Evolutionary conservation across 2,888 invertebrate species (phyloP).

Genomic region (Scrobipalpa costella): DNA sequence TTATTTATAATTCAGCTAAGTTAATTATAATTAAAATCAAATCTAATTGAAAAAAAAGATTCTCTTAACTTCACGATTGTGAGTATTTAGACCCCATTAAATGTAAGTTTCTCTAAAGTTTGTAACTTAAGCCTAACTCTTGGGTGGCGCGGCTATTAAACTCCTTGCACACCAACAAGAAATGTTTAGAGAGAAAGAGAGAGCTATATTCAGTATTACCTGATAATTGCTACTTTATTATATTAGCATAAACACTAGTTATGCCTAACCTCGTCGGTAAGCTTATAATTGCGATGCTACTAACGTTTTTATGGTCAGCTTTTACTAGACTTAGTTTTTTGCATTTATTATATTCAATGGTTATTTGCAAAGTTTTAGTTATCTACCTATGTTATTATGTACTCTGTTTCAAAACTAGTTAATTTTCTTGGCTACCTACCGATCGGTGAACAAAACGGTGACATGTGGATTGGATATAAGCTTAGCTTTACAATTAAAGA

Average conservation of each 20-base stretch:
- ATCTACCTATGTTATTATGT: too few relatives aligned
- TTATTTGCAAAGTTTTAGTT: background rate
- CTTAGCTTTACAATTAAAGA: too few relatives aligned
- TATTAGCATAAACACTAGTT: background rate
- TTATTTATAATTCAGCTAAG: too few relatives aligned
- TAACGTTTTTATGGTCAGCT: background rate
- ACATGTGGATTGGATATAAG: too few relatives aligned
- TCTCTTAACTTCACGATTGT: too few relatives aligned
- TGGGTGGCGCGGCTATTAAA: background rate
- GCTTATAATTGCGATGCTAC: background rate
- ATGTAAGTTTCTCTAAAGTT: background rate
- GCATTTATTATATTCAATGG: background rate
- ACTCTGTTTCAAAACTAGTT: too few relatives aligned
- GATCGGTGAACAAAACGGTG: too few relatives aligned
- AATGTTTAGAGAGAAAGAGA: background rate
- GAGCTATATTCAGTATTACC: background rate
- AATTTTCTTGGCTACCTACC: too few relatives aligned
- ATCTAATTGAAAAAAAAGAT: too few relatives aligned
- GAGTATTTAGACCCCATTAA: background rate
- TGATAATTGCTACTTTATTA: slow-evolving; percentile 10
- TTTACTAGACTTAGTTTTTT: background rate
- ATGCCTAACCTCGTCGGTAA: background rate
- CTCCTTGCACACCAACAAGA: background rate
- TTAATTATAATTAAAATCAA: too few relatives aligned
- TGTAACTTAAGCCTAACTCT: background rate